Conservation (phyloP, 2,113 vertebrate species). For the Rhea pennata region DNA sequence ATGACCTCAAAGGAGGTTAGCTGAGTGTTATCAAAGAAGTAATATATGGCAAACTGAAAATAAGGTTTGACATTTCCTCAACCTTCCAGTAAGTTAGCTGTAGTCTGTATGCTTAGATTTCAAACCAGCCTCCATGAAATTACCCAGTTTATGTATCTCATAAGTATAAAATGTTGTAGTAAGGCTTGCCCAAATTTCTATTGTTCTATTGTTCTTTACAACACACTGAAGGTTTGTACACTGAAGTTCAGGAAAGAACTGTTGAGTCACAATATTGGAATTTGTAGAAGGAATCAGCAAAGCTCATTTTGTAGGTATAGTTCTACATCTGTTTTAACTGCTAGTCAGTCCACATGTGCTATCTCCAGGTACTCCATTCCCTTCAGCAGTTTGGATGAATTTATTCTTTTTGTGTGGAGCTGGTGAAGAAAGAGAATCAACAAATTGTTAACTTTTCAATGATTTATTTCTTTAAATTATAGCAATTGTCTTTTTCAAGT, state of each 20-base stretch:
- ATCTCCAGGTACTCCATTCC: too few relatives aligned
- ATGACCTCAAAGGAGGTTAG: not conserved
- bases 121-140: not conserved
- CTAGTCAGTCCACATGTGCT: not conserved
- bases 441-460: not conserved
- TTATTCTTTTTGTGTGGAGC: not conserved
- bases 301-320: not conserved
- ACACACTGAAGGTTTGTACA: not conserved
- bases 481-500: not conserved
- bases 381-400: too few relatives aligned
- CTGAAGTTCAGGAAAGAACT: not conserved
- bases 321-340: not conserved
- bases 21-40: not conserved
- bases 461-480: not conserved
- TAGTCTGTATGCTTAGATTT: not conserved
- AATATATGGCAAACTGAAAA: not conserved
- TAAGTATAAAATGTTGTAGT: not conserved
- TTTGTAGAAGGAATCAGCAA: not conserved
- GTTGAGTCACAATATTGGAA: not conserved
- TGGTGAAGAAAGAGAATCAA: not conserved
- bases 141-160: not conserved
- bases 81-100: not conserved
- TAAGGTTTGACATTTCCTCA: not conserved
- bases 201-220: not conserved
- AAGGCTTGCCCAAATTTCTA: not conserved